Percentiles rank a stretch among this genome's conserved stretches.
phyloP scores from a whole-genome alignment of 2,797 vertebrate species.

The Urocyon cinereoargenteus region DNA sequence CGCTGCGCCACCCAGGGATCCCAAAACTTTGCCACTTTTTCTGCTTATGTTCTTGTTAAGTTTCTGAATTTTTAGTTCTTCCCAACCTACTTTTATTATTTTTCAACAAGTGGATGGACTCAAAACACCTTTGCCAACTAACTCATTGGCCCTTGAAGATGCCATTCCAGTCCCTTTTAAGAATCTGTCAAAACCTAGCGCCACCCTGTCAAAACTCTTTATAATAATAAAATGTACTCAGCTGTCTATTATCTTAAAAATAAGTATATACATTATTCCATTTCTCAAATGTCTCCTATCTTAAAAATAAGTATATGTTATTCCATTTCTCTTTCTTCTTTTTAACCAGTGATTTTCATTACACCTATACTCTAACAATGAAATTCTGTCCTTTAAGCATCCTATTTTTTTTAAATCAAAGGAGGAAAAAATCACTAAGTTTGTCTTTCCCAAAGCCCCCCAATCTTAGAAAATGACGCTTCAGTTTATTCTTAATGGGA shows the following conservation, averaged over 20 bases:
- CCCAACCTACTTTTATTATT: background rate
- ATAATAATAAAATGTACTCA: background rate
- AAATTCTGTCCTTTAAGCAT: slow-evolving; percentile 6
- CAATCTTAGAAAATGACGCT: background rate
- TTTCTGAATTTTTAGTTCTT: background rate
- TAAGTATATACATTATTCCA: background rate
- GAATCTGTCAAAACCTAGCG: background rate
- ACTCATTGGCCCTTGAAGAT: background rate
- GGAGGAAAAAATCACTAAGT: background rate
- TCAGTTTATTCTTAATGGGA: background rate
- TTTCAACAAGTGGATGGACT: background rate
- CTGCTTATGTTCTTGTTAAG: background rate
- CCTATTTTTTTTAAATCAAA: slow-evolving; percentile 15
- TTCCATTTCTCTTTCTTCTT: background rate
- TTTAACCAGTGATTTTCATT: background rate
- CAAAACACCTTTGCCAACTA: background rate
- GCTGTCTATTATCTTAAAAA: background rate
- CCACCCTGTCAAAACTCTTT: background rate
- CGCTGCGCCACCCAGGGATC: no score
- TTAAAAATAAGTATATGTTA: background rate
- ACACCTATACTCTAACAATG: background rate
- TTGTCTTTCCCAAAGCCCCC: background rate
- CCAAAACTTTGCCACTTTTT: background rate
- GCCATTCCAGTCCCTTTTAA: background rate
- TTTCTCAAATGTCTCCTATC: background rate